Evolutionary conservation across 2,113 vertebrate species (phyloP), one percentile per base, ranked within the genome.

Genomic region (Phocoena phocoena): DNA sequence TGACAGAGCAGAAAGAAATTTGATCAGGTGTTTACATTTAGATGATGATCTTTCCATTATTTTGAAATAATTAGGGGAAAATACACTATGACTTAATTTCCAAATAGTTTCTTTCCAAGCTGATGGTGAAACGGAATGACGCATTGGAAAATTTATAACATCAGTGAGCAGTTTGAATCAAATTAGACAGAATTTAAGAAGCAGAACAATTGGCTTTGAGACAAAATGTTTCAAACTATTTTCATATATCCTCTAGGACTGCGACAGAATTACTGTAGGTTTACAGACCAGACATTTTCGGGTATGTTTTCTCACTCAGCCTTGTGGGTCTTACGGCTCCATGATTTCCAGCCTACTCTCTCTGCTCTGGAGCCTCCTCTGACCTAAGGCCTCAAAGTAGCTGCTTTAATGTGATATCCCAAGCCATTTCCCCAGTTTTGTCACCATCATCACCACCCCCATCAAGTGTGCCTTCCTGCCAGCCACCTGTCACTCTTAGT

Each of bases 61-160:
- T 80, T 81, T 93, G 60, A 71, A 60, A 28, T 81, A 79, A 89
- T 50, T 85, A 73, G 41, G 76, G 63, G 3, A 85, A 94, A 90
- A 84, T 63, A 26, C 44, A 26, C 31, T 8, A 13, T 13, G 65
- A 81, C 55, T 88, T 90, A 41, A 90, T 82, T 85, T 92, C 88
- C 33, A 87, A 77, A 73, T 77, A 81, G 41, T 71, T 71, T 71
- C 67, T 95, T 97, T 95, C 81, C 81, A 85, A 96, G 76, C n/a
- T 83, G 44, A 65, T 41, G 62, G 28, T 15, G 25, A 76, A 13
- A 47, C 12, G 74, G 68, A 86, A 68, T n/a, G 23, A 71, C 38
- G 60, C 63, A 47, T 38, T 58, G 53, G 76, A 95, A 91, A 88
- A 63, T 81, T 90, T 53, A 85, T 55, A 73, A 71, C 33, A 60